Evolutionary conservation across 2,888 invertebrate genomes (phyloP).

Genomic region (Heliothis peltigera): DNA sequence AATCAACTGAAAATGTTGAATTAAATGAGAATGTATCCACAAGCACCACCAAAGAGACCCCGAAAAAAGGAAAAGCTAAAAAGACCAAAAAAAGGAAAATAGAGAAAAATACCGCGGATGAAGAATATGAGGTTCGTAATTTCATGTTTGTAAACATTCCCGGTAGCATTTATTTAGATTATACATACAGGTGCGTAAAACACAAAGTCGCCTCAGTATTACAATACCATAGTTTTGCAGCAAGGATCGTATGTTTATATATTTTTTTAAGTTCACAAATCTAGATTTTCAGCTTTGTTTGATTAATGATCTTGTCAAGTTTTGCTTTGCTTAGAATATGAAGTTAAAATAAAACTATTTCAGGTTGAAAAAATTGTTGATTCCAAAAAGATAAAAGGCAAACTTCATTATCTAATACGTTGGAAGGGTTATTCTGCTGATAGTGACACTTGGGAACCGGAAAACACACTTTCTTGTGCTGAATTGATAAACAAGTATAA

Average conservation of each 20-base stretch:
- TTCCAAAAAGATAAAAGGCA: conserved; percentile 92
- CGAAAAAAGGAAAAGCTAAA: conserved; percentile 70
- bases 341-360: conserved; percentile 43
- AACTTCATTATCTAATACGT: conserved; percentile 92
- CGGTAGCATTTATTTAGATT: neutral
- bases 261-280: too few relatives aligned
- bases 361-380: conserved; percentile 93
- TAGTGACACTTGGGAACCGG: conserved; percentile 94
- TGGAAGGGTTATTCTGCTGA: conserved; percentile 94
- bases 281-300: too few relatives aligned
- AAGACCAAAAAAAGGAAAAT: conserved; percentile 77
- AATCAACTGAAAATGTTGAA: conserved; percentile 64
- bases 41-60: conserved; percentile 63
- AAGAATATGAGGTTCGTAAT: conserved; percentile 88
- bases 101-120: conserved; percentile 74
- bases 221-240: too few relatives aligned
- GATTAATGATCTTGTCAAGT: too few relatives aligned
- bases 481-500: conserved; percentile 90
- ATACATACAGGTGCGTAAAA: neutral
- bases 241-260: too few relatives aligned
- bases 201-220: neutral
- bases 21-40: conserved; percentile 66
- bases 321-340: too few relatives aligned
- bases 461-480: conserved; percentile 92
- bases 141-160: conserved; percentile 42